Base-by-base conservation (phyloP, 2,797 vertebrate species). In the Salarias fasciatus region DNA sequence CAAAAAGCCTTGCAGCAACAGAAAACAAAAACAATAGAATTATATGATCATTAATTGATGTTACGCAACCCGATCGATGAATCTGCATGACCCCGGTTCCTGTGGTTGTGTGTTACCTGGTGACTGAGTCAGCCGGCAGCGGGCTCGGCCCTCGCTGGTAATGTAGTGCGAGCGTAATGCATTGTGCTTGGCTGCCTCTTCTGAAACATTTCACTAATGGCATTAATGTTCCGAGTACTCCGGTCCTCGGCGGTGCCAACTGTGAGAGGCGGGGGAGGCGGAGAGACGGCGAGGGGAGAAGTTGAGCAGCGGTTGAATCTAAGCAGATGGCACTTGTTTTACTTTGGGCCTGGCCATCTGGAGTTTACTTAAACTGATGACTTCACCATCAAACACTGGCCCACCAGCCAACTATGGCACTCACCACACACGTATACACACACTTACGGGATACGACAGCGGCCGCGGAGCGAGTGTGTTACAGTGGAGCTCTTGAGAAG, bases 271-370 rank as follows among this genome's bases (percentile, higher is more conserved):
- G 70, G 80, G 62, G 72, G 51, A 63, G 31, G 35, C 3, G 43
- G 33, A 61, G 78, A 71, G 68, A 79, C 11, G 11, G 48, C 65
- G 69, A 71, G 53, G 72, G 59, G 78, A 81, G 83, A 79, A 79
- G 83, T 83, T 88, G 87, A 92, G 86, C 83, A 85, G 83, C 71
- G 59, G 80, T 88, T 92, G 90, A 92, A 93, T 92, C 86, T 92
- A 92, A 92, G 91, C 92, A 94, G 92, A 94, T 93, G 93, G 89
- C 90, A 93, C 91, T 90, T 92, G 89, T 91, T 93, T 92, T 91
- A 91, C 84, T 93, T 92, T 92, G 86, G 86, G 88, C 84, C 75
- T 58, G 85, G 83, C 91, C 92, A 93, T 92, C 91, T 93, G 91
- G 90, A 93, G 86, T 91, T 91, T 89, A 91, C 92, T 91, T 91